Evolutionary conservation across 2,797 vertebrate species (phyloP).

Genomic region (Alosa sapidissima): DNA sequence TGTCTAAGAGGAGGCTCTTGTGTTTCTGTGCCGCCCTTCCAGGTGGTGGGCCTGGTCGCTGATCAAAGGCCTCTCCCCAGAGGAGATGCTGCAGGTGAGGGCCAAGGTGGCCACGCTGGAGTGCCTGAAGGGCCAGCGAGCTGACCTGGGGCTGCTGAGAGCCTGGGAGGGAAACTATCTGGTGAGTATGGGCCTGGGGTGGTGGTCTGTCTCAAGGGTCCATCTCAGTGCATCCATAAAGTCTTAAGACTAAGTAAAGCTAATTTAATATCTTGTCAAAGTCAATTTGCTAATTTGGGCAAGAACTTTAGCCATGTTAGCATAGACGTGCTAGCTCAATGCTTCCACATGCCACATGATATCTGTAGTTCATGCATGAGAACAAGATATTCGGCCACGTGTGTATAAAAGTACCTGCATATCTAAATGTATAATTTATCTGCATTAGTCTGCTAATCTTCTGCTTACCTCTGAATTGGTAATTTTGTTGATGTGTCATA

Average conservation of each 20-base stretch:
- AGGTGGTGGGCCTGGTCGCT: slow-evolving; percentile 94
- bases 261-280: too few relatives aligned
- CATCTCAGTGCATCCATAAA: background rate
- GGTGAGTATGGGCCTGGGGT: slow-evolving; percentile 57
- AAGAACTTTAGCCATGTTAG: too few relatives aligned
- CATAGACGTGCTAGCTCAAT: too few relatives aligned
- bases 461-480: background rate
- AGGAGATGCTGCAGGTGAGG: slow-evolving; percentile 85
- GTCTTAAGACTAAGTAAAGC: too few relatives aligned
- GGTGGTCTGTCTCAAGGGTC: background rate
- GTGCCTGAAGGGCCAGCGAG: slow-evolving; percentile 88
- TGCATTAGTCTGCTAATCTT: background rate
- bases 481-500: background rate
- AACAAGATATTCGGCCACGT: too few relatives aligned
- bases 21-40: slow-evolving; percentile 19
- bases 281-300: background rate
- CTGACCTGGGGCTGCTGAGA: slow-evolving; percentile 88
- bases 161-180: slow-evolving; percentile 95
- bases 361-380: too few relatives aligned
- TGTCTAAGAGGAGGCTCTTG: background rate
- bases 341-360: too few relatives aligned
- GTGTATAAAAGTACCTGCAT: background rate
- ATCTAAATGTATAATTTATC: background rate
- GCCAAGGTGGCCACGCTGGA: slow-evolving; percentile 92
- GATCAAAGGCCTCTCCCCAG: slow-evolving; percentile 86